These are phyloP conservation scores for Sogatella furcifera DNA, from an alignment of 1,140 invertebrate genomes.

Conservation along the genomic window DNA sequence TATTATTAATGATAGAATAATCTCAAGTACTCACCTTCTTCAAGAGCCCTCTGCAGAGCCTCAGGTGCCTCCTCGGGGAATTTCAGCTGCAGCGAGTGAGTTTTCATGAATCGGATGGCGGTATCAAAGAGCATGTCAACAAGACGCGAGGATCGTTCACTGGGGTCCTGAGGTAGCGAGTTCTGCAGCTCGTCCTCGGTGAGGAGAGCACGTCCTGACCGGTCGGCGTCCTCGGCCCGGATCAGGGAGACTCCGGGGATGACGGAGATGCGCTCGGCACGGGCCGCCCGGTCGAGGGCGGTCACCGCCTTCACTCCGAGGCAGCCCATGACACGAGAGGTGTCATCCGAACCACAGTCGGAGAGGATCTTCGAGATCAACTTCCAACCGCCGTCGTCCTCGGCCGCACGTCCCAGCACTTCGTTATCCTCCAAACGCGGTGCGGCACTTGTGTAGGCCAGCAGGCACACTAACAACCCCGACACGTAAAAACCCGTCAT, in stretches of 20 bases:
- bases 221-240: constrained; percentile 31
- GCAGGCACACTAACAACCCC: constrained; percentile 22
- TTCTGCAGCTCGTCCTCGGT: constrained; percentile 39
- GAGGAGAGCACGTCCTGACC: constrained; percentile 34
- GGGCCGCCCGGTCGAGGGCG: constrained; percentile 42
- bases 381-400: constrained; percentile 10
- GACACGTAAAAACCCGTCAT: constrained; percentile 17
- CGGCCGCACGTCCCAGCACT: not conserved
- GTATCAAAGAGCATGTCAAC: constrained; percentile 42
- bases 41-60: constrained; percentile 41
- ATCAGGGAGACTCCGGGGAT: constrained; percentile 45
- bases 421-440: constrained; percentile 23
- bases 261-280: constrained; percentile 42
- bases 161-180: constrained; percentile 37
- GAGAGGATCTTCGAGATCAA: constrained; percentile 31
- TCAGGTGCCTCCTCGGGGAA: constrained; percentile 40
- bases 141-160: constrained; percentile 39
- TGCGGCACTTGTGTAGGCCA: constrained; percentile 27
- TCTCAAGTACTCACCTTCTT: constrained; percentile 41
- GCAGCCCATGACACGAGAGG: constrained; percentile 39
- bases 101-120: constrained; percentile 40
- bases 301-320: constrained; percentile 44
- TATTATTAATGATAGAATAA: no score
- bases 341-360: constrained; percentile 27
- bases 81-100: constrained; percentile 47